A percentile compares a stretch with the other conserved stretches of the same genome.
phyloP scores from a whole-genome alignment of 1,140 invertebrate species.

The Trichomalopsis sarcophagae region DNA sequence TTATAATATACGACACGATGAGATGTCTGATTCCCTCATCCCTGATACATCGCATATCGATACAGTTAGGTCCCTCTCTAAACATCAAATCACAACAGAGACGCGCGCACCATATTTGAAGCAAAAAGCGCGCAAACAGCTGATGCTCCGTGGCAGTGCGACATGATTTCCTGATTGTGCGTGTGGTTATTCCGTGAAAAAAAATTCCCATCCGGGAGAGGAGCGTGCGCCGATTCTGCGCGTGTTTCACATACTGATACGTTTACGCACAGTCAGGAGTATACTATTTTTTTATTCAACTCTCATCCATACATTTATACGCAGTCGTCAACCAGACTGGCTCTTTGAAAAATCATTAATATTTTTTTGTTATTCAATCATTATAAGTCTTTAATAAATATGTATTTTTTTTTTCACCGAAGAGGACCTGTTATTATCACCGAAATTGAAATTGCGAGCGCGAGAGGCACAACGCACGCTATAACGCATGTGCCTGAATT shows the following conservation, averaged over 20 bases:
- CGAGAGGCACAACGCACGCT: not conserved
- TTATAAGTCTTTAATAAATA: too few species aligned
- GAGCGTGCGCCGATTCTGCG: slow-evolving; percentile 3
- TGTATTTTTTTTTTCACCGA: too few species aligned
- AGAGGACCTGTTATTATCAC: too few species aligned
- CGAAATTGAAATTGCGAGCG: not conserved
- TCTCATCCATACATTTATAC: not conserved
- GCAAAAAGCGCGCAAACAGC: not conserved
- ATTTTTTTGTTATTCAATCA: too few species aligned
- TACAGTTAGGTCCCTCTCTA: not conserved
- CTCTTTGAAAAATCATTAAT: too few species aligned
- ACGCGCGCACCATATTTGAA: not conserved
- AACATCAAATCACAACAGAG: not conserved
- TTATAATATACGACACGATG: not conserved
- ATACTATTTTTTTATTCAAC: too few species aligned
- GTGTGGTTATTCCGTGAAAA: slow-evolving; percentile 64
- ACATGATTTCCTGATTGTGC: slow-evolving; percentile 66
- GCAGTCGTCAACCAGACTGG: too few species aligned
- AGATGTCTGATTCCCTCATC: not conserved
- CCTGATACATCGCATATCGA: not conserved
- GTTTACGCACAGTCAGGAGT: too few species aligned
- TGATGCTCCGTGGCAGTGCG: not conserved
- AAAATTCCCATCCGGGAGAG: slow-evolving; percentile 52
- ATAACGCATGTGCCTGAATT: too few species aligned
- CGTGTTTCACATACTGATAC: not conserved